Evolutionary conservation across 2,113 vertebrate genomes (phyloP).

Genomic region (Neopipo cinnamomea): DNA sequence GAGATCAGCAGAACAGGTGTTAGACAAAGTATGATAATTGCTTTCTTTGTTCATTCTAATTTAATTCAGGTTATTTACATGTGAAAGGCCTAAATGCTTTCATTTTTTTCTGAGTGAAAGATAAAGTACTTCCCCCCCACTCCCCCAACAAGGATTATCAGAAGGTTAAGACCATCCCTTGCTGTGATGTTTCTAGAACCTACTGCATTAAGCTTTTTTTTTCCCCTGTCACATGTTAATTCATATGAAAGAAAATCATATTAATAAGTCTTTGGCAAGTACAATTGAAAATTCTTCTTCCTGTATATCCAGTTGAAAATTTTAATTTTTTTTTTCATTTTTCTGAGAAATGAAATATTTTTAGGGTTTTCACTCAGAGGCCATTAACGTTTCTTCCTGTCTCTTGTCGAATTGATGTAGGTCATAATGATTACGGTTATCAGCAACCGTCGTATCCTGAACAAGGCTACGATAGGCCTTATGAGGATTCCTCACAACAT

Average conservation of each 20-base stretch:
- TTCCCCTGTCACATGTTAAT: slow-evolving; percentile 66
- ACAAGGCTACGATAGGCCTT: slow-evolving; percentile 91
- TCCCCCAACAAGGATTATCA: slow-evolving; percentile 52
- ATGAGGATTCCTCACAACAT: slow-evolving; percentile 90
- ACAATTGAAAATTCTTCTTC: slow-evolving; percentile 74
- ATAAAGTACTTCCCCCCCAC: slow-evolving; percentile 14
- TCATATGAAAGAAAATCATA: slow-evolving; percentile 71
- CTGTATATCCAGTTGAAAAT: slow-evolving; percentile 77
- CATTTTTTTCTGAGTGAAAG: slow-evolving; percentile 63
- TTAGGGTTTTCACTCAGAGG: slow-evolving; percentile 81
- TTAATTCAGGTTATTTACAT: slow-evolving; percentile 78
- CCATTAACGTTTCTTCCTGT: slow-evolving; percentile 90
- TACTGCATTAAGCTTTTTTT: slow-evolving; percentile 67
- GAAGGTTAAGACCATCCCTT: slow-evolving; percentile 65
- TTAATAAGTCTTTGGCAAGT: slow-evolving; percentile 76
- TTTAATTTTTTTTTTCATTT: slow-evolving; percentile 64
- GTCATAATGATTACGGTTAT: slow-evolving; percentile 91
- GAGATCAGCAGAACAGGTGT: slow-evolving; percentile 75
- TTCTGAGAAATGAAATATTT: slow-evolving; percentile 79
- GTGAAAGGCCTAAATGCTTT: slow-evolving; percentile 76
- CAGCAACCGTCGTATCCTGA: slow-evolving; percentile 90
- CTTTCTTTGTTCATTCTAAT: slow-evolving; percentile 75
- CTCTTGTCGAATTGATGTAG: slow-evolving; percentile 91
- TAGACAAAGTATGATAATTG: slow-evolving; percentile 77
- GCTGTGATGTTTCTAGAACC: slow-evolving; percentile 71